Evolutionary conservation across 1,140 invertebrate species (phyloP), one percentile per base, ranked within the genome.

Genomic region (Palaemon carinicauda): DNA sequence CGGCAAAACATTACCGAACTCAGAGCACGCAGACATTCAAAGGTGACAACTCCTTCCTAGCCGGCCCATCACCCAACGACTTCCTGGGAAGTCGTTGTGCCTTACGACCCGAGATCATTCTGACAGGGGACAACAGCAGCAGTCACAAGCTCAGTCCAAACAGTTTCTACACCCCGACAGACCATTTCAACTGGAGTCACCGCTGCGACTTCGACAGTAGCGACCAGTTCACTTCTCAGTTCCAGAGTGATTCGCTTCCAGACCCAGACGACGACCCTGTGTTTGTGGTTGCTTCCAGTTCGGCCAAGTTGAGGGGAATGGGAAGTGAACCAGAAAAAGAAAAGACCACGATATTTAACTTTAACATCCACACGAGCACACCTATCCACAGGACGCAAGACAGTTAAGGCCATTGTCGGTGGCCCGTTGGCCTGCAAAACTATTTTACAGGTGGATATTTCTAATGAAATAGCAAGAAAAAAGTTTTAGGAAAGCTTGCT

Each of bases 11-110:
- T 31, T 81, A 81, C 79, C 79, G 79, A n/a, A 81, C 79, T 15
- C 79, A 69, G 60, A 81, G 79, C 56, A 81, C 79, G 54, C 79
- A 81, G 79, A 81, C 79, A 27, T 81, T 81, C 60, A 81, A 81
- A 12, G 41, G 14, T 19, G 41, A 78, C 75, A 19, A 24, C 65
- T 31, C 24, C 56, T 60, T 19, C 15, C 27, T 41, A 15, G 14
- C 24, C n/a, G 54, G 41, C 33, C 24, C 24, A 24, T 27, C 65
- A 5, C 12, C 3, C 24, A 31, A 69, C 0, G 12, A 27, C 65
- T 7, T 41, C 41, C 41, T 41, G 41, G 5, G 12, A 7, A 21
- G 12, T 21, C 65, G 3, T 21, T 15, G 12, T n/a, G 27, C 60
- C 60, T n/a, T 65, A 10, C 2, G 10, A 1, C n/a, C 60, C 17